A percentile compares a stretch with the other conserved stretches of the same genome.
Evolutionary conservation across 1,140 invertebrate genomes (phyloP).

Genomic region (Camponotus pennsylvanicus): DNA sequence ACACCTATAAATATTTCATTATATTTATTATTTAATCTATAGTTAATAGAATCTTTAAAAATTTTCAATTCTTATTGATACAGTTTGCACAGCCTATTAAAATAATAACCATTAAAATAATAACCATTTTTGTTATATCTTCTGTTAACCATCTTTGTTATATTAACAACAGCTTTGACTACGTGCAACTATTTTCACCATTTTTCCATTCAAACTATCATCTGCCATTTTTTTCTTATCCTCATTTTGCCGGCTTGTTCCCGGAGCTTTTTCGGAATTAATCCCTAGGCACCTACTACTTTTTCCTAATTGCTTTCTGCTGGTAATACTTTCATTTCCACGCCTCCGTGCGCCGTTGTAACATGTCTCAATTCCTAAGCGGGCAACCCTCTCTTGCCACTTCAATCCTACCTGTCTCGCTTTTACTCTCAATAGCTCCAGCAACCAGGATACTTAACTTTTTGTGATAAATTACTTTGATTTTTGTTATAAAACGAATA

Average conservation of each 20-base stretch:
- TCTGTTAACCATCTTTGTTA: no score
- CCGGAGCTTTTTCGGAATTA: slow-evolving; percentile 68
- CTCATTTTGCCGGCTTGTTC: slow-evolving; percentile 45
- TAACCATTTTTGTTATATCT: no score
- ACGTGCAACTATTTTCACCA: slow-evolving; percentile 40
- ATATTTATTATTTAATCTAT: slow-evolving; percentile 3
- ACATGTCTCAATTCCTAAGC: slow-evolving; percentile 64
- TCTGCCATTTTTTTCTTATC: slow-evolving; percentile 40
- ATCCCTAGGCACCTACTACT: slow-evolving; percentile 70
- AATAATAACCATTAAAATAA: background rate
- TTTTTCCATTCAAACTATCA: slow-evolving; percentile 34
- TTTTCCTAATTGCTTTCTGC: slow-evolving; percentile 74
- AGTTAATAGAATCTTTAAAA: slow-evolving; percentile 1
- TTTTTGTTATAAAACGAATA: slow-evolving; percentile 2
- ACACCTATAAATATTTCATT: background rate
- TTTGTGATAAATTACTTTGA: background rate
- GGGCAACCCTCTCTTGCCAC: slow-evolving; percentile 23
- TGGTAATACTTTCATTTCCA: slow-evolving; percentile 76
- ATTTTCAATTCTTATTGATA: background rate
- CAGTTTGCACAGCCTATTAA: background rate
- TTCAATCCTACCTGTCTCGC: slow-evolving; percentile 24
- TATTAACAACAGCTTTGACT: slow-evolving; percentile 22
- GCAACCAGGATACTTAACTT: background rate
- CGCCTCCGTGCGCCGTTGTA: slow-evolving; percentile 53
- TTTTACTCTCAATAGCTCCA: slow-evolving; percentile 33